A percentile compares a stretch with the other conserved stretches of the same genome.
These are phyloP conservation scores for Sphaeramia orbicularis DNA, from an alignment of 2,797 vertebrate species.

Conservation along the genomic window DNA sequence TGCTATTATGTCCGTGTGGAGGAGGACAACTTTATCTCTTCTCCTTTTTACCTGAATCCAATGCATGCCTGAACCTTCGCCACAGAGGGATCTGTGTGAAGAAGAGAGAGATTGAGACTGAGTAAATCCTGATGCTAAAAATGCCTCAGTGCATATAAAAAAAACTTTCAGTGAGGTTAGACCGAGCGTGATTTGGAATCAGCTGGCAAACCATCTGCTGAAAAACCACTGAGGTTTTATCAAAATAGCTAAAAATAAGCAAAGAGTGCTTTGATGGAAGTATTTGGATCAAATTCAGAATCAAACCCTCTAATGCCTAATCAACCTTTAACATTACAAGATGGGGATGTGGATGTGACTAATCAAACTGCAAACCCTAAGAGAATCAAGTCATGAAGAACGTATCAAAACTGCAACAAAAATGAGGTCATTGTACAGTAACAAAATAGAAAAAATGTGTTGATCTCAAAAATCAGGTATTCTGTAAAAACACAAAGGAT, in stretches of 20 bases:
- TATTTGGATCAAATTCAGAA: constrained; percentile 61
- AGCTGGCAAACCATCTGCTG: constrained; percentile 49
- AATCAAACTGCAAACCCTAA: constrained; percentile 45
- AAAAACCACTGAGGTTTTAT: constrained; percentile 62
- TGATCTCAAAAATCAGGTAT: constrained; percentile 63
- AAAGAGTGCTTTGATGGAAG: constrained; percentile 44
- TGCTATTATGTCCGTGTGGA: constrained; percentile 60
- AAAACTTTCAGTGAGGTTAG: constrained; percentile 49
- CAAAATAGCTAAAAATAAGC: constrained; percentile 50
- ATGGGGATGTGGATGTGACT: constrained; percentile 55
- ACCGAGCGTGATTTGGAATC: constrained; percentile 51
- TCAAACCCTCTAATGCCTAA: constrained; percentile 61
- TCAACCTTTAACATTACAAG: constrained; percentile 44
- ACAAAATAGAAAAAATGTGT: constrained; percentile 35
- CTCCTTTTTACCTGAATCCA: constrained; percentile 68
- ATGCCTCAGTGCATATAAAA: constrained; percentile 42
- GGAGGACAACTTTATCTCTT: constrained; percentile 63
- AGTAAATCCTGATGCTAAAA: constrained; percentile 61
- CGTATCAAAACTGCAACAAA: constrained; percentile 39
- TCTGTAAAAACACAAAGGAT: constrained; percentile 40
- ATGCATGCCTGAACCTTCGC: constrained; percentile 78
- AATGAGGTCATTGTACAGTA: constrained; percentile 52
- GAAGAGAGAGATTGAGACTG: constrained; percentile 53
- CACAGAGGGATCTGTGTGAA: constrained; percentile 63
- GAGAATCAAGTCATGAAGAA: constrained; percentile 40